Percentiles rank a stretch among this genome's conserved stretches.
Conservation (phyloP, 2,888 invertebrate genomes). For the Mesorhabditis spiculigera region DNA sequence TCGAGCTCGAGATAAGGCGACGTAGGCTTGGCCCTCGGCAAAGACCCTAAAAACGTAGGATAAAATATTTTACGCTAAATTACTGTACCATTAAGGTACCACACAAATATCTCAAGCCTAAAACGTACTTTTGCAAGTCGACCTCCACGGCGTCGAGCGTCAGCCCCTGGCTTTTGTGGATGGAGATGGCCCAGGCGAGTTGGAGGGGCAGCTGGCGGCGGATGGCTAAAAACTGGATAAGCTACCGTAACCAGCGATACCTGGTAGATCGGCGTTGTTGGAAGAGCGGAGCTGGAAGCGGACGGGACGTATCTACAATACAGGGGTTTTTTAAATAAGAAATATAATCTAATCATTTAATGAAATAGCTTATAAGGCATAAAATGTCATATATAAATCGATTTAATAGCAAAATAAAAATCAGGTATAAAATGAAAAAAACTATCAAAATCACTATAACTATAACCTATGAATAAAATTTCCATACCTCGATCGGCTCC, state of each 20-base stretch:
- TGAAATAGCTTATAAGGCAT: too few relatives aligned
- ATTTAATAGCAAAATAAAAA: too few relatives aligned
- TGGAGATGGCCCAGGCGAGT: slow-evolving; percentile 94
- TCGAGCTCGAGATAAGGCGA: slow-evolving; percentile 85
- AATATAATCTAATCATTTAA: not conserved
- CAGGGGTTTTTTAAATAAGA: not conserved
- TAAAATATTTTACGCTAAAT: too few relatives aligned
- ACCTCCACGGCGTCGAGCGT: slow-evolving; percentile 42
- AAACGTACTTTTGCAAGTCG: slow-evolving; percentile 22
- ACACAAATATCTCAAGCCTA: too few relatives aligned
- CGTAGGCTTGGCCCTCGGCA: slow-evolving; percentile 93
- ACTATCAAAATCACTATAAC: too few relatives aligned
- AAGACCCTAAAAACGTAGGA: slow-evolving; percentile 71
- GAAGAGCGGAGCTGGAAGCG: slow-evolving; percentile 4
- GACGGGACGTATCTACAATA: not conserved
- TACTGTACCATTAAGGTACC: too few relatives aligned
- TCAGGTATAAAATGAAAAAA: too few relatives aligned
- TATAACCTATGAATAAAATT: too few relatives aligned
- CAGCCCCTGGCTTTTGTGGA: slow-evolving; percentile 77
- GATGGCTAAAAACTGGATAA: slow-evolving; percentile 8
- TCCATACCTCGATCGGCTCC: slow-evolving; percentile 24
- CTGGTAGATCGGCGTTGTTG: not conserved
- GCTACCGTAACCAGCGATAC: not conserved
- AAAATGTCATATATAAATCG: too few relatives aligned
- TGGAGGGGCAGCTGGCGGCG: slow-evolving; percentile 77